Base-by-base conservation (phyloP, 2,797 vertebrate species). In the Malurus leucopterus region DNA sequence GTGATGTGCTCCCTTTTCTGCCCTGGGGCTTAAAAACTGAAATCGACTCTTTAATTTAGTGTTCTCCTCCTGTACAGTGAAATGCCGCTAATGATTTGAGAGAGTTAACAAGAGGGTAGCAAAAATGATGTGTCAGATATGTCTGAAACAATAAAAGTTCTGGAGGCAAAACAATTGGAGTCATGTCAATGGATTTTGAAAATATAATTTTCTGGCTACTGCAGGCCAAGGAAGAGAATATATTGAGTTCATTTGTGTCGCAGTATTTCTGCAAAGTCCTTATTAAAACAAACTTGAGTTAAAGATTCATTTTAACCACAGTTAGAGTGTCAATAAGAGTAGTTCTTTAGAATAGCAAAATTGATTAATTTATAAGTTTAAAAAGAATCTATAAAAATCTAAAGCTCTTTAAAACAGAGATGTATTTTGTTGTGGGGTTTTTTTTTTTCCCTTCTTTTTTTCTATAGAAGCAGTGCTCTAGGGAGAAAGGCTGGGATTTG, bases 1-100 rank as follows among this genome's bases (percentile, higher is more conserved):
- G 86, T 95, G 91, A 95, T 84, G 53, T 90, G 72, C 77, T 96
- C 89, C 92, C 94, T 95, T 95, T 92, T 86, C 84, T 94, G 94
- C 95, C 95, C 74, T 51, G 59, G 81, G 94, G 93, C 93, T 95
- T 95, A 77, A 94, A 93, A 94, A 73, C 91, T 38, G 78, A 95
- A 79, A 84, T 73, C 36, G 32, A 92, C 86, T 89, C 91, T 96
- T 96, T 95, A 95, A 96, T 96, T 95, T 94, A 84, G 76, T 10
- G 41, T 92, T 86, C 70, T 75, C 83, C 29, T 46, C 89, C 62
- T 87, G 64, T 85, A 75, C 90, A 36, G 84, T 55, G 83, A 91
- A 93, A 94, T 57, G 59, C 89, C 5, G 27, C 87, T 91, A 94
- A 92, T 95, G 75, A 72, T 88, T 92, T 11, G 29, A 70, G 57